Conservation (phyloP, 1,140 invertebrate genomes). For the Probaryconus sp. region DNA sequence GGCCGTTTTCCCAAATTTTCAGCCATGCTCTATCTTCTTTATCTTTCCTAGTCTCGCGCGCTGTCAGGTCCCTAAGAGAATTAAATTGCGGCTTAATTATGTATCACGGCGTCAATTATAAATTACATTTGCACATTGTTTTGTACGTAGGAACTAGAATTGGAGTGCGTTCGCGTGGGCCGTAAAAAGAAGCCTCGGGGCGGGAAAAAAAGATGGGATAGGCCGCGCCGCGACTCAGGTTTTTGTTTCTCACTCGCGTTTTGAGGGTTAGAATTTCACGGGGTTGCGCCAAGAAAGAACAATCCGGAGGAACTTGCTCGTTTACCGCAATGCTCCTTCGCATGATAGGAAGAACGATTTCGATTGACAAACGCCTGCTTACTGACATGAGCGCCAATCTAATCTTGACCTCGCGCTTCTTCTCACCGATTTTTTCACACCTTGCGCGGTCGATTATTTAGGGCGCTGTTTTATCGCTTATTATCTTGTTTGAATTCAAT, state of each 20-base stretch:
- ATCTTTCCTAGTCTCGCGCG: too few relatives aligned
- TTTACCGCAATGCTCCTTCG: constrained; percentile 17
- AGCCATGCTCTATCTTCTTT: constrained; percentile 70
- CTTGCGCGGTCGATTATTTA: not conserved
- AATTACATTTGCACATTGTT: constrained; percentile 35
- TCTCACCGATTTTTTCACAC: not conserved
- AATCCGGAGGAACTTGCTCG: constrained; percentile 15
- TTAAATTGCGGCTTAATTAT: too few relatives aligned
- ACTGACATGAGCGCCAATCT: constrained; percentile 9
- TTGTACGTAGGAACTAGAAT: constrained; percentile 19
- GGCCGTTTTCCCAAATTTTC: constrained; percentile 81
- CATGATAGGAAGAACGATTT: constrained; percentile 19
- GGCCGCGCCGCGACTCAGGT: constrained; percentile 4
- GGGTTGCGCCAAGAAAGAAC: not conserved
- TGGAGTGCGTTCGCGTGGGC: not conserved
- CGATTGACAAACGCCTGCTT: constrained; percentile 17
- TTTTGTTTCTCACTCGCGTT: not conserved
- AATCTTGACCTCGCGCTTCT: constrained; percentile 7
- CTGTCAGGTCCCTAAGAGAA: too few relatives aligned
- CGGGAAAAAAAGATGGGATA: constrained; percentile 1
- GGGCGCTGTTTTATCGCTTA: constrained; percentile 1
- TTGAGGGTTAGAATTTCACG: constrained; percentile 30
- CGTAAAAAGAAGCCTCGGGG: not conserved
- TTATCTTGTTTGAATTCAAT: too few relatives aligned
- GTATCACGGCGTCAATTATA: not conserved